These are phyloP conservation scores for Pseudoatta argentina DNA, from an alignment of 1,140 invertebrate species.

Conservation along the genomic window DNA sequence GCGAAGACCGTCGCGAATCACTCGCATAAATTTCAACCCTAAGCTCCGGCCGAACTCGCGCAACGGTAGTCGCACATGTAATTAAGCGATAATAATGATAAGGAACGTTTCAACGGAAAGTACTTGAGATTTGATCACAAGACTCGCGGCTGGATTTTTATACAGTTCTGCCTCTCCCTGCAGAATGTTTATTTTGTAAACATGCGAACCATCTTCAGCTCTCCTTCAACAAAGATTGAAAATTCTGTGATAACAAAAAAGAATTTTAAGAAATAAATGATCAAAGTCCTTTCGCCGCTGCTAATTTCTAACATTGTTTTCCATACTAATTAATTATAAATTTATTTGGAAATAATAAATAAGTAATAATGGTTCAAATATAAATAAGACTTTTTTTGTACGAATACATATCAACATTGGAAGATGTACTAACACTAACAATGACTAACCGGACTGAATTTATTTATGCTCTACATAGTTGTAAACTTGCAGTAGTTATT, in stretches of 20 bases:
- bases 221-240: neutral
- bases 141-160: neutral
- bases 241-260: neutral
- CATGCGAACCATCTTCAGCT: neutral
- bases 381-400: no score
- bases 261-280: neutral
- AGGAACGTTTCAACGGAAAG: conserved; percentile 61
- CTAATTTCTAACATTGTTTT: neutral
- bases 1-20: conserved; percentile 57
- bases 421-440: no score
- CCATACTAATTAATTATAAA: neutral
- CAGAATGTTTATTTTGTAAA: conserved; percentile 34
- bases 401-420: no score
- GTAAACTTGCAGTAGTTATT: no score
- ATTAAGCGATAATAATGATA: conserved; percentile 76
- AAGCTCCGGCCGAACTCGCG: conserved; percentile 54
- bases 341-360: neutral
- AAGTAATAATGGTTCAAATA: neutral
- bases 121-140: neutral
- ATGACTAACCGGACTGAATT: no score
- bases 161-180: no score
- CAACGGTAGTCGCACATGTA: conserved; percentile 37
- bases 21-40: conserved; percentile 69
- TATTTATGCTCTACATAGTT: no score
- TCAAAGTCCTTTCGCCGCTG: neutral